Base-by-base conservation (phyloP, 2,888 invertebrate genomes). In the Aporophyla nigra region DNA sequence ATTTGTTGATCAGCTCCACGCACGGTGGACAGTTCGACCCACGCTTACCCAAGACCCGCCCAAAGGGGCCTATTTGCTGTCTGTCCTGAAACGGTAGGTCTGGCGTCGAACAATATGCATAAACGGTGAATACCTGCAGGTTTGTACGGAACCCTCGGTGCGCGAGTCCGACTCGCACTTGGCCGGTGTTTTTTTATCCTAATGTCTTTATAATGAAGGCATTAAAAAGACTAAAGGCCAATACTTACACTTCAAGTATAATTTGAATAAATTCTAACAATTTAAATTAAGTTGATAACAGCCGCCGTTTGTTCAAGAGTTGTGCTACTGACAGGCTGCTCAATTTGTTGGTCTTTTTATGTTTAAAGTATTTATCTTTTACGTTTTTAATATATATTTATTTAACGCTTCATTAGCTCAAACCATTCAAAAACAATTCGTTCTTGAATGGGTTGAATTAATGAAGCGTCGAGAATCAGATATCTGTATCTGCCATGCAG, bases 241-340 rank as follows among this genome's bases (percentile, higher is more conserved):
- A 33, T 1, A 33, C 33, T 33, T 33, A 14, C 51, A 21, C 65
- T 71, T 72, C 51, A 59, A 16, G 24, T 46, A 56, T 16, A 65
- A 74, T 71, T 80, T 74, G 33, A 63, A 68, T 72, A 62, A 33
- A 72, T 66, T 53, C 65, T 14, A 79, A 74, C 51, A 66, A 74
- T 75, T 61, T 59, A 56, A 58, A 62, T 59, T 58, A 62, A 70
- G 33, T 70, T 71, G 16, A 51, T 59, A 63, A 46, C 62, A 56
- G 51, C 51, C 24, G 46, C 16, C n/a, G 54, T 85, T 83, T 82
- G 40, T 85, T 85, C 5, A 19, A 21, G 46, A 63, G 27, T 68
- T 59, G 12, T 83, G 86, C 16, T 33, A 3, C 46, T 71, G 83
- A 73, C 72, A 76, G 85, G 2, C 21, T 24, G 43, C 58, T 62